Evolutionary conservation across 1,140 invertebrate species (phyloP), one percentile per base, ranked within the genome.

Genomic region (Lucilia cuprina): DNA sequence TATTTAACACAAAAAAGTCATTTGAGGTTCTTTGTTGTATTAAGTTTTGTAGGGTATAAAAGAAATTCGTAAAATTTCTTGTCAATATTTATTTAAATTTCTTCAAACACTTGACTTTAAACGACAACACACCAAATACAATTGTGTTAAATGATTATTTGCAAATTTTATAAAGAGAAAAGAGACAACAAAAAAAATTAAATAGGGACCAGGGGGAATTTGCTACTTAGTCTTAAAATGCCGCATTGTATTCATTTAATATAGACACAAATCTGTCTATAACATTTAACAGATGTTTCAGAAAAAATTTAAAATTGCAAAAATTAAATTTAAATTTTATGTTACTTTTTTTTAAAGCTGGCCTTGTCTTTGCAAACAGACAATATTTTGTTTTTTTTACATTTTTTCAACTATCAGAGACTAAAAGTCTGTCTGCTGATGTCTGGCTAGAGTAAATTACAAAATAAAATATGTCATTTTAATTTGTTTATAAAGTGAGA

Each of bases 211-310:
- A 41, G 41, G 41, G 50, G 50, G 10, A 17, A 17, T 55, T 55
- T 55, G 49, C 13, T 49, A 30, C 13, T 49, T 49, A 49, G 9
- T 49, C 49, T 30, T 30, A 30, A 30, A 30, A 49, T 49, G 49
- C 49, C 50, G 13, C 50, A 17, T 77, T 41, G 74, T 41, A 77
- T 77, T 34, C 25, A 30, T 77, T 41, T 77, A 41, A 77, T n/a
- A 77, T 77, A 35, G 17, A 41, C 19, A 21, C 35, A 80, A 70
- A 70, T 55, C 17, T 25, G n/a, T 70, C n/a, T 10, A 80, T 80
- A 80, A 80, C 77, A 80, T 47, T 80, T 80, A 80, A 80, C 77
- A 80, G 77, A 80, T 80, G 77, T 80, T 80, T 19, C 19, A 19
- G 8, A 70, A 60, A 60, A 60, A 5, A 19, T 35, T 80, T 13